Conservation (phyloP, 2,113 vertebrate species). For the Rhea pennata region DNA sequence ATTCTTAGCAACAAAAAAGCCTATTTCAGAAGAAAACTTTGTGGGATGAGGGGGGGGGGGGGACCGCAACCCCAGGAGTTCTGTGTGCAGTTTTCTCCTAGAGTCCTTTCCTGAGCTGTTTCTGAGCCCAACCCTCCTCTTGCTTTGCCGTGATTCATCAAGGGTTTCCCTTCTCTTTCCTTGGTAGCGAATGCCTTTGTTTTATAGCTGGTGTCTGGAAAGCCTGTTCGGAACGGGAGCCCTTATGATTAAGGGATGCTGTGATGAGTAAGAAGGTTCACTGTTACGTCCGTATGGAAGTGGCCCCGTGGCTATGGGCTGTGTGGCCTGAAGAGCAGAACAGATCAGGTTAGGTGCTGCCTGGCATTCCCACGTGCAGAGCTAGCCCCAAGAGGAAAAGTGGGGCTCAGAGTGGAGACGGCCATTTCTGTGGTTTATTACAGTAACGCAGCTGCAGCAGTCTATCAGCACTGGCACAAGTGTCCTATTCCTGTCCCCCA, state of each 20-base stretch:
- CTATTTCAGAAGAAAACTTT: background rate
- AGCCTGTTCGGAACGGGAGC: background rate
- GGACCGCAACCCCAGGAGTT: background rate
- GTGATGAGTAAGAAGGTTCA: background rate
- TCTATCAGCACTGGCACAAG: accelerated
- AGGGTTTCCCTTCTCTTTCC: background rate
- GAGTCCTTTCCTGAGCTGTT: background rate
- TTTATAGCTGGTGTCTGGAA: background rate
- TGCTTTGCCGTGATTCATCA: background rate
- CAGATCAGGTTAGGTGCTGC: accelerated
- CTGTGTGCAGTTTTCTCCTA: background rate
- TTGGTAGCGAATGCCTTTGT: background rate
- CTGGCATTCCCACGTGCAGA: background rate
- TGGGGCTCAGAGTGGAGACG: background rate
- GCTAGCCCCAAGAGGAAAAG: accelerated
- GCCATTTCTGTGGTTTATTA: background rate
- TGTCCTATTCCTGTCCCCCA: background rate
- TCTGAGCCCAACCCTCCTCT: background rate
- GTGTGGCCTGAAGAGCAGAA: background rate
- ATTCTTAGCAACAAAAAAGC: conserved; percentile 7
- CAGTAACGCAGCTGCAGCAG: background rate
- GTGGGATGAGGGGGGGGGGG: too few relatives aligned
- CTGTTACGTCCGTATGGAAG: background rate
- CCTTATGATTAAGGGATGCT: background rate
- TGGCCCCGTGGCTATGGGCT: background rate